Conservation (phyloP, 1,140 invertebrate species). For the Aleiodes sp. region DNA sequence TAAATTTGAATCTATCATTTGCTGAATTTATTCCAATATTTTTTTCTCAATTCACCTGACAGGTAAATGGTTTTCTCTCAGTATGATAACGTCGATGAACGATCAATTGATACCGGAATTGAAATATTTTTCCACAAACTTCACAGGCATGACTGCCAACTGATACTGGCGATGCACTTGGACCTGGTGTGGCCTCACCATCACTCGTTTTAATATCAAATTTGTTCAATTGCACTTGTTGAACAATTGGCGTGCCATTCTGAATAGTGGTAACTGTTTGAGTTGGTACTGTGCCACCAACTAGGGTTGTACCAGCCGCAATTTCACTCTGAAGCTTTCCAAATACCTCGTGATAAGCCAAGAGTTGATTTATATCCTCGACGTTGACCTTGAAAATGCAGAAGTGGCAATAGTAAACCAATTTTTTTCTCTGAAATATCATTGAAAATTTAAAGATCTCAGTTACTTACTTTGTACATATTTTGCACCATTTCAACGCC, state of each 20-base stretch:
- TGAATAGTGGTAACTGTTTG: slow-evolving; percentile 64
- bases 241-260: slow-evolving; percentile 61
- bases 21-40: slow-evolving; percentile 3
- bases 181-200: slow-evolving; percentile 65
- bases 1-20: slow-evolving; percentile 5
- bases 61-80: slow-evolving; percentile 85
- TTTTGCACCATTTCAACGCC: slow-evolving; percentile 76
- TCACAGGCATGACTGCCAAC: slow-evolving; percentile 79
- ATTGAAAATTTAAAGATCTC: too few species aligned
- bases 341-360: slow-evolving; percentile 88
- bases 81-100: slow-evolving; percentile 85
- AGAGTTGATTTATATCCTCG: slow-evolving; percentile 81
- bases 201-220: slow-evolving; percentile 67
- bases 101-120: slow-evolving; percentile 85
- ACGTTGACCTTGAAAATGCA: slow-evolving; percentile 71
- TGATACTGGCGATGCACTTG: slow-evolving; percentile 65
- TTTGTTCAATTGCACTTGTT: slow-evolving; percentile 68
- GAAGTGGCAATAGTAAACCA: slow-evolving; percentile 15
- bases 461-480: slow-evolving; percentile 77
- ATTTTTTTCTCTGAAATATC: too few species aligned
- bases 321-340: slow-evolving; percentile 79
- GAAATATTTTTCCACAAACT: slow-evolving; percentile 85
- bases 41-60: slow-evolving; percentile 68
- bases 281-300: slow-evolving; percentile 65
- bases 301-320: slow-evolving; percentile 59